Percentiles rank a stretch among this genome's conserved stretches.
Evolutionary conservation across 2,888 invertebrate genomes (phyloP).

Genomic region (Eremobia ochroleuca): DNA sequence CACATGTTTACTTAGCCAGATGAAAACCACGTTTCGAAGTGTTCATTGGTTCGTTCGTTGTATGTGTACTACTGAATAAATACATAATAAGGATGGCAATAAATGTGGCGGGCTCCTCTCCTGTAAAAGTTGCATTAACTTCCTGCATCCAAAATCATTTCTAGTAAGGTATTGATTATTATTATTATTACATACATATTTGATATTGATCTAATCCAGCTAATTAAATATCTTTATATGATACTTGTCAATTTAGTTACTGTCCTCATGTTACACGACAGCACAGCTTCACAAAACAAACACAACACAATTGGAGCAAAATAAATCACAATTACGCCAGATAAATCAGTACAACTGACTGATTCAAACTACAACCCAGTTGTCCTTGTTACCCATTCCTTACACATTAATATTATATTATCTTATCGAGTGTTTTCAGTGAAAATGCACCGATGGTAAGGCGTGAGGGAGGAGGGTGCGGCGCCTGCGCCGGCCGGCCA

Average conservation of each 20-base stretch:
- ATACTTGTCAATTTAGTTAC: neutral
- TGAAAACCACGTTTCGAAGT: neutral
- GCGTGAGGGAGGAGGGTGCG: slow-evolving; percentile 71
- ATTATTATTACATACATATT: no score
- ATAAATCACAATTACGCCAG: slow-evolving; percentile 55
- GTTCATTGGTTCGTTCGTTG: no score
- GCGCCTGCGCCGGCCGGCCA: slow-evolving; percentile 75
- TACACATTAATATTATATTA: slow-evolving; percentile 59
- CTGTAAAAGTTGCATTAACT: no score
- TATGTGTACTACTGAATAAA: no score
- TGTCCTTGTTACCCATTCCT: slow-evolving; percentile 61
- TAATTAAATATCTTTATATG: neutral
- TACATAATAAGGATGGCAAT: no score
- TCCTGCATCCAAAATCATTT: no score
- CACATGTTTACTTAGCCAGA: neutral
- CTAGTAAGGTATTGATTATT: no score
- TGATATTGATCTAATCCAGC: neutral
- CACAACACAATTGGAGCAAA: slow-evolving; percentile 10
- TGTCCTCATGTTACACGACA: neutral
- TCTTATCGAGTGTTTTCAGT: slow-evolving; percentile 61
- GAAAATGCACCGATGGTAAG: slow-evolving; percentile 67
- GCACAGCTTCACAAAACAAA: neutral
- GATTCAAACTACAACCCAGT: slow-evolving; percentile 32
- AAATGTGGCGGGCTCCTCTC: neutral
- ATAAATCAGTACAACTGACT: slow-evolving; percentile 44